Evolutionary conservation across 2,113 vertebrate species (phyloP).

Genomic region (Meleagris gallopavo): DNA sequence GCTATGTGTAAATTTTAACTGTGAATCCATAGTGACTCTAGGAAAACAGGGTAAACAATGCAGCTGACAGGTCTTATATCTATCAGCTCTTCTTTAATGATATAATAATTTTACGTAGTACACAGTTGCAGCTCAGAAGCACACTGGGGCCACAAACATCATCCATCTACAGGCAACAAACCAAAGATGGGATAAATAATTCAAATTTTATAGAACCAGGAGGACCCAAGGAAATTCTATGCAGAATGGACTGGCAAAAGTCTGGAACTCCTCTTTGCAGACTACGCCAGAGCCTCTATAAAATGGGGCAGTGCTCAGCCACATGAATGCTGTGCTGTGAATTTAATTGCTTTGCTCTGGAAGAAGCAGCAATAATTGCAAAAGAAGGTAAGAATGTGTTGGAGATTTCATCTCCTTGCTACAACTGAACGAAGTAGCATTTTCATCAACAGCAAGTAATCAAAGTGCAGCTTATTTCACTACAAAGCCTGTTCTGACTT

Average conservation of each 20-base stretch:
- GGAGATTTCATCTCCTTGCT: conserved; percentile 18
- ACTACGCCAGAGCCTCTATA: not conserved
- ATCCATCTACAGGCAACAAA: not conserved
- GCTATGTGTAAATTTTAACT: not conserved
- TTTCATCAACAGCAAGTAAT: conserved; percentile 3
- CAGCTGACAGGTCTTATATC: not conserved
- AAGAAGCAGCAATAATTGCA: conserved; percentile 4
- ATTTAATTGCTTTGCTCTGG: not conserved
- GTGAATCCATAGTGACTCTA: not conserved
- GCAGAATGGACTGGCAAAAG: not conserved
- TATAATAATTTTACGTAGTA: not conserved
- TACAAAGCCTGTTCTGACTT: not conserved
- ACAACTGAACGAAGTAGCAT: not conserved
- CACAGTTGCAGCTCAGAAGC: not conserved
- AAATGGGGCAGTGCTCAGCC: not conserved
- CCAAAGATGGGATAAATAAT: not conserved
- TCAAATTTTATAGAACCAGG: not conserved
- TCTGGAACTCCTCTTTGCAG: not conserved
- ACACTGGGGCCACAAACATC: not conserved
- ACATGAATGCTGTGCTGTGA: not conserved
- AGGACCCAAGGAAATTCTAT: not conserved
- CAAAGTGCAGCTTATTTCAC: conserved; percentile 23
- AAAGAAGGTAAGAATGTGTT: conserved; percentile 12
- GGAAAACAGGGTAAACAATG: not conserved
- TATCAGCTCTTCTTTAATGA: conserved; percentile 8